Evolutionary conservation across 2,888 invertebrate genomes (phyloP).

Genomic region (Andricus quercusramuli): DNA sequence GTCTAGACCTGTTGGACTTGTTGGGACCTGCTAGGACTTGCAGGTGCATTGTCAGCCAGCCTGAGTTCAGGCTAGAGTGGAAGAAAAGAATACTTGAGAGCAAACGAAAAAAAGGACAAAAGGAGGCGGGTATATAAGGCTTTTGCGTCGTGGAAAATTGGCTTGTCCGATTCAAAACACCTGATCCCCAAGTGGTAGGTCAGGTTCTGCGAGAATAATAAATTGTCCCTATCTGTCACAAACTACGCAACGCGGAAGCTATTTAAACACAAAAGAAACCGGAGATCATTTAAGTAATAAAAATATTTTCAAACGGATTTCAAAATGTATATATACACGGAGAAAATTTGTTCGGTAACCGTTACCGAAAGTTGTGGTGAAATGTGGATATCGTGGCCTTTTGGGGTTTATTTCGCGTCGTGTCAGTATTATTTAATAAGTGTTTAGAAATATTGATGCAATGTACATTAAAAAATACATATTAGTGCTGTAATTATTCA

Average conservation of each 20-base stretch:
- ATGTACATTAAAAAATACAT: too few species aligned
- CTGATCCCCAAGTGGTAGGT: slow-evolving; percentile 16
- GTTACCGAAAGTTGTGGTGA: too few species aligned
- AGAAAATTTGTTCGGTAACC: too few species aligned
- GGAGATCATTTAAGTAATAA: not conserved
- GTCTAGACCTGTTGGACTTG: slow-evolving; percentile 69
- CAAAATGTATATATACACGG: too few species aligned
- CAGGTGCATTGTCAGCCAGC: slow-evolving; percentile 68
- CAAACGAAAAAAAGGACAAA: slow-evolving; percentile 60
- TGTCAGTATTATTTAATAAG: too few species aligned
- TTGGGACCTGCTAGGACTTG: slow-evolving; percentile 73
- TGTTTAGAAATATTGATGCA: too few species aligned
- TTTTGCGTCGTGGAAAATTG: slow-evolving; percentile 62
- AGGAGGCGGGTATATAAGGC: slow-evolving; percentile 54
- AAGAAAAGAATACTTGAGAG: slow-evolving; percentile 57
- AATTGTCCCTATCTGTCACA: not conserved
- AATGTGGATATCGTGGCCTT: too few species aligned
- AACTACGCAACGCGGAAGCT: slow-evolving; percentile 43
- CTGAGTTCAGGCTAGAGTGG: slow-evolving; percentile 52
- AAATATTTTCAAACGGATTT: slow-evolving; percentile 19
- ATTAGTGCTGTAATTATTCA: too few species aligned
- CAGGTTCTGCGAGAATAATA: slow-evolving; percentile 5
- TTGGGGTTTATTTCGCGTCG: too few species aligned
- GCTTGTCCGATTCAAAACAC: slow-evolving; percentile 43
- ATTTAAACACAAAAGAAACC: slow-evolving; percentile 46